These are phyloP conservation scores for Palythoa grandis DNA, from an alignment of 92 coral and sea anemone species.

Conservation along the genomic window DNA sequence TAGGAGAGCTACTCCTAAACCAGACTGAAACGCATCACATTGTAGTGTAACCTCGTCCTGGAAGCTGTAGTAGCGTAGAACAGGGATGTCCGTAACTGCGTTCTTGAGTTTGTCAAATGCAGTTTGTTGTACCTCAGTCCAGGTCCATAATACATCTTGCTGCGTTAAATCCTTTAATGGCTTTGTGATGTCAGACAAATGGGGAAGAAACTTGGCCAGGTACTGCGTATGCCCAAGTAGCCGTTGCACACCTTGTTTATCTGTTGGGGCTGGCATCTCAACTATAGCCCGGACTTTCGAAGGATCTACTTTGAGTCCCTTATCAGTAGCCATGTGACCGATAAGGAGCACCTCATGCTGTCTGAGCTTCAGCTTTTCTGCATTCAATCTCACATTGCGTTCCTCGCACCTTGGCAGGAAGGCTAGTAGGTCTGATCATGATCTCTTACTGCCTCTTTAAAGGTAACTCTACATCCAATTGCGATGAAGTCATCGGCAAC, in stretches of 20 bases:
- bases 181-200: too few species aligned
- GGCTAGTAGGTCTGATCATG: conserved; percentile 45
- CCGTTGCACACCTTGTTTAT: too few species aligned
- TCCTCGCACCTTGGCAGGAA: conserved; percentile 53
- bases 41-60: too few species aligned
- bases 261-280: too few species aligned
- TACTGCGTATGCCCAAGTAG: too few species aligned
- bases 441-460: conserved; percentile 32
- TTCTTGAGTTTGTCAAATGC: not conserved
- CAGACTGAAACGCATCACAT: conserved; percentile 38
- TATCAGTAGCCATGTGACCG: conserved; percentile 47
- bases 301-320: too few species aligned
- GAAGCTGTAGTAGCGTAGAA: conserved; percentile 16
- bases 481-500: conserved; percentile 58
- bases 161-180: too few species aligned
- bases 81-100: conserved; percentile 21
- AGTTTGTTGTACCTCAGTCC: too few species aligned
- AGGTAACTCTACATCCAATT: conserved; percentile 43
- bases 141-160: too few species aligned
- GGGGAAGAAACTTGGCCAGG: too few species aligned
- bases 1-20: too few species aligned
- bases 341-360: conserved; percentile 56
- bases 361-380: conserved; percentile 44
- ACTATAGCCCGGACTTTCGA: too few species aligned
- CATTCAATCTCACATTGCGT: conserved; percentile 43